Conservation (phyloP, 1,140 invertebrate genomes). For the Drosophila leontia region DNA sequence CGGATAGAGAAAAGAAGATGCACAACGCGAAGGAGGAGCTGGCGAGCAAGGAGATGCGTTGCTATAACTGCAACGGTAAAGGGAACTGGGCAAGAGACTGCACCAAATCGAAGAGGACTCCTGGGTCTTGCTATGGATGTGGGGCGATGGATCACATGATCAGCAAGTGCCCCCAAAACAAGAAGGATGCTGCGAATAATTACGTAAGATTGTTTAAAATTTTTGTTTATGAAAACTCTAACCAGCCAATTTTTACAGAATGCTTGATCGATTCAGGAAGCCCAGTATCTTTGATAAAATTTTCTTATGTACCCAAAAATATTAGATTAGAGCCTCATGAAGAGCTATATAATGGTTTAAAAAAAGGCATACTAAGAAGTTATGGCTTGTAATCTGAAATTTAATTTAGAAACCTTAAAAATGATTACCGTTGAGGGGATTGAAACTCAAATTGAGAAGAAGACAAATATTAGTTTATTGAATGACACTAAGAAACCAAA, state of each 20-base stretch:
- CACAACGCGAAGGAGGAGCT: not conserved
- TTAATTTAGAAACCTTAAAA: not conserved
- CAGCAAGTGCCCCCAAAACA: not conserved
- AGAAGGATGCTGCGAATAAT: not conserved
- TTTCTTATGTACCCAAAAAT: not conserved
- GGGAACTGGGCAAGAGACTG: slow-evolving; percentile 1
- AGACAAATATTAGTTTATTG: not conserved
- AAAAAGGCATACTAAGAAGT: not conserved
- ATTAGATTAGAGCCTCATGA: not conserved
- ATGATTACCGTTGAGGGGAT: not conserved
- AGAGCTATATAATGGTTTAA: not conserved
- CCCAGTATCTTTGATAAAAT: not conserved
- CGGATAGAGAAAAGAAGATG: not conserved
- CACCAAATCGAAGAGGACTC: not conserved
- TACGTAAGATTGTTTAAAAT: not conserved
- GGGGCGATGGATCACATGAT: not conserved
- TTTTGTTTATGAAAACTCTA: not conserved
- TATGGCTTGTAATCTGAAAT: not conserved
- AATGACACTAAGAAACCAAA: not conserved
- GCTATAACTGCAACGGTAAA: not conserved
- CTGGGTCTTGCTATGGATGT: not conserved
- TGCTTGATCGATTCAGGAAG: not conserved
- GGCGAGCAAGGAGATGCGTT: not conserved
- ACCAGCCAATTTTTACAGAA: not conserved
- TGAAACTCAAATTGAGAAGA: not conserved